A percentile compares a stretch with the other conserved stretches of the same genome.
Evolutionary conservation across 1,140 invertebrate species (phyloP).

Genomic region (Acromyrmex echinatior): DNA sequence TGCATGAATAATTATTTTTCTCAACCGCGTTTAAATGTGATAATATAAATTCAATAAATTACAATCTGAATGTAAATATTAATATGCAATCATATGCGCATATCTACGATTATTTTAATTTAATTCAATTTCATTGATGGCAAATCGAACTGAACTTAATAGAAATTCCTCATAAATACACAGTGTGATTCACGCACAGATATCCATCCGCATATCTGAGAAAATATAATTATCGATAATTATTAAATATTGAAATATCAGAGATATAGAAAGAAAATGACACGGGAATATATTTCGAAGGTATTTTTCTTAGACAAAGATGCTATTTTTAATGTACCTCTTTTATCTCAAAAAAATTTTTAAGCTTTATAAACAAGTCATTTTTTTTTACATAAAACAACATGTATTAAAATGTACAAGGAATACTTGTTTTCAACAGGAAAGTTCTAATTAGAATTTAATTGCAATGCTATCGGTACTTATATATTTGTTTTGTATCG

Average conservation of each 20-base stretch:
- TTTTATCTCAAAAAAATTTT: constrained; percentile 2
- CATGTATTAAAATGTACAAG: background rate
- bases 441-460: constrained; percentile 46
- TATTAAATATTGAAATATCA: constrained; percentile 30
- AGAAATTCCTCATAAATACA: constrained; percentile 46
- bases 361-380: background rate
- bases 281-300: background rate
- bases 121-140: constrained; percentile 44
- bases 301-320: background rate
- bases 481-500: constrained; percentile 32
- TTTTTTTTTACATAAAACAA: constrained; percentile 22
- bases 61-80: constrained; percentile 36
- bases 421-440: background rate
- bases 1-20: constrained; percentile 51
- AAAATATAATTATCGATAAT: constrained; percentile 49
- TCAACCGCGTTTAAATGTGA: constrained; percentile 18
- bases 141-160: constrained; percentile 37
- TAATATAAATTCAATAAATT: constrained; percentile 53
- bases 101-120: constrained; percentile 56
- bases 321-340: background rate
- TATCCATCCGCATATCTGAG: constrained; percentile 9
- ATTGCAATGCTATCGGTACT: constrained; percentile 42
- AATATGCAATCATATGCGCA: constrained; percentile 34
- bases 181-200: constrained; percentile 16
- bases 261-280: constrained; percentile 1